These are phyloP conservation scores for Metopolophium dirhodum DNA, from an alignment of 1,140 invertebrate genomes.

Conservation along the genomic window DNA sequence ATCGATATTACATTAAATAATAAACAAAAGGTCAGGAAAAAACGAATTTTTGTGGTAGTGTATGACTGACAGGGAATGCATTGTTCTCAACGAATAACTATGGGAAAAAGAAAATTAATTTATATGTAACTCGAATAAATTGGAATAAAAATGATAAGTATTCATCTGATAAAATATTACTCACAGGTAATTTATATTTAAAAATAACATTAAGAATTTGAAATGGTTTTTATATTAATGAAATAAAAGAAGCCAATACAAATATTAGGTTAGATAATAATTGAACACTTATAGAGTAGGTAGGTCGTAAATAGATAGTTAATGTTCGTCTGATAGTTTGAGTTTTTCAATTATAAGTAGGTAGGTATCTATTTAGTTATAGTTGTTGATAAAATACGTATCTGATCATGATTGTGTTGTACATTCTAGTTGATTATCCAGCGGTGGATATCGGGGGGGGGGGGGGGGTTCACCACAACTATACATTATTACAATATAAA, in stretches of 20 bases:
- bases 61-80: not conserved
- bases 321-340: not conserved
- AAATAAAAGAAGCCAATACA: not conserved
- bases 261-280: not conserved
- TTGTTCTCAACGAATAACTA: not conserved
- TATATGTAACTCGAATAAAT: not conserved
- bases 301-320: not conserved
- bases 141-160: not conserved
- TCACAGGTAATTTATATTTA: not conserved
- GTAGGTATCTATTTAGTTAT: too few species aligned
- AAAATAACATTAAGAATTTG: not conserved
- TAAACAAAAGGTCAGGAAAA: not conserved
- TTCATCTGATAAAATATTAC: not conserved
- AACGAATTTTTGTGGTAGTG: not conserved
- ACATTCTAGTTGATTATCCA: not conserved
- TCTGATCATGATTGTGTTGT: not conserved
- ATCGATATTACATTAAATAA: not conserved
- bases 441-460: too few species aligned
- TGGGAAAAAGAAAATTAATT: not conserved
- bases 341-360: not conserved
- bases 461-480: too few species aligned
- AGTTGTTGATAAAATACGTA: not conserved
- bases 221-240: not conserved
- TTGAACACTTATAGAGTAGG: not conserved
- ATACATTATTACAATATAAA: too few species aligned